These are phyloP conservation scores for Drosophila neonasuta DNA, from an alignment of 2,888 invertebrate species.

Conservation along the genomic window DNA sequence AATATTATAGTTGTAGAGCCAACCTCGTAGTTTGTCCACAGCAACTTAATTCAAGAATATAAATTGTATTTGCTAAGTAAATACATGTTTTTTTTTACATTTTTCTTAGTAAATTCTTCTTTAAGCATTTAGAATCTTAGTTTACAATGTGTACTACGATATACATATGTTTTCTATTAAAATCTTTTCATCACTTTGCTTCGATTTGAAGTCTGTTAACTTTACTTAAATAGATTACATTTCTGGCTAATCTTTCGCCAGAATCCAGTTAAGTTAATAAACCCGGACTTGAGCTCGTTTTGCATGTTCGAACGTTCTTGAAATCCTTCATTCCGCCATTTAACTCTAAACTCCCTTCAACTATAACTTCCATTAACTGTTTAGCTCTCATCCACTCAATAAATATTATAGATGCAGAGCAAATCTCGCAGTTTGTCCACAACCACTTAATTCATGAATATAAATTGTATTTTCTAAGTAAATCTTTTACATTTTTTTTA, in stretches of 20 bases:
- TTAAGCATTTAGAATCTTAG: neutral
- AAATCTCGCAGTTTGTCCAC: conserved; percentile 1
- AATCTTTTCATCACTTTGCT: neutral
- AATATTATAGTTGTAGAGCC: neutral
- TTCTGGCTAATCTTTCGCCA: neutral
- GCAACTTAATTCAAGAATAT: no score
- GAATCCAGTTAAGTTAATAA: neutral
- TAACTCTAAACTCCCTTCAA: neutral
- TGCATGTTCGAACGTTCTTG: neutral
- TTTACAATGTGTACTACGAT: neutral
- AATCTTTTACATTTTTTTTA: neutral
- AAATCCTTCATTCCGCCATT: neutral
- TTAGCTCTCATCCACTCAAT: neutral
- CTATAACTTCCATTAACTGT: neutral
- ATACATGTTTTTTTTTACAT: no score
- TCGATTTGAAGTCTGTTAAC: neutral
- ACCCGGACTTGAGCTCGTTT: neutral
- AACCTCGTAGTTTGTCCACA: neutral
- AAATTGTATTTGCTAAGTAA: neutral
- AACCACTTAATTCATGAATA: no score
- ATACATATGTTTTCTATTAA: neutral
- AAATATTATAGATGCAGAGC: neutral
- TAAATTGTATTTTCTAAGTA: neutral
- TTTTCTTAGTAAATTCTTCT: neutral
- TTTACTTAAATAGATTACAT: neutral